Evolutionary conservation across 1,140 invertebrate species (phyloP).

Genomic region (Drosophila pseudoananassae): DNA sequence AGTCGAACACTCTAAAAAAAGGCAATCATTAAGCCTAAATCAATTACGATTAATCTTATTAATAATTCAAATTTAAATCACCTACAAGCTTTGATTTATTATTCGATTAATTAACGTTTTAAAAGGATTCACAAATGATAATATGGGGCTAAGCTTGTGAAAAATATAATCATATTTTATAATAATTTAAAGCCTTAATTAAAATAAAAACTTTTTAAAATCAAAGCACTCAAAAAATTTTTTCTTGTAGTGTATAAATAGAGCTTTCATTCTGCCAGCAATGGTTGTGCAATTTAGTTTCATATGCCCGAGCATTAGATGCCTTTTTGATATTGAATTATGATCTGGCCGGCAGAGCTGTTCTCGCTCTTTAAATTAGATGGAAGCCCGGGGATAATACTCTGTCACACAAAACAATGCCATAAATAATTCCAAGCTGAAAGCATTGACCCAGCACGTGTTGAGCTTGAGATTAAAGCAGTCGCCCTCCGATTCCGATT

Average conservation of each 20-base stretch:
- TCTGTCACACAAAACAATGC: conserved; percentile 45
- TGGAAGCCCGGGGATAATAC: conserved; percentile 38
- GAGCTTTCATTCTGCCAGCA: conserved; percentile 42
- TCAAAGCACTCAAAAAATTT: background rate
- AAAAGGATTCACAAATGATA: background rate
- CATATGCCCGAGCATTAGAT: conserved; percentile 70
- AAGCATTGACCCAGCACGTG: conserved; percentile 59
- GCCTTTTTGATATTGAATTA: conserved; percentile 77
- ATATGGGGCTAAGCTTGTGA: too few species aligned
- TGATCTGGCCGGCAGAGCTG: conserved; percentile 55
- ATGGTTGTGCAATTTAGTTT: conserved; percentile 72
- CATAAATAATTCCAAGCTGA: conserved; percentile 60
- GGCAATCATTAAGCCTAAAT: background rate
- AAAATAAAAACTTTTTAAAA: too few species aligned
- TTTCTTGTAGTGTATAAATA: conserved; percentile 25
- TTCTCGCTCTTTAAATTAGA: conserved; percentile 69
- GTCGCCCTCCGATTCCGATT: background rate
- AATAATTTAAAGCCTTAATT: too few species aligned
- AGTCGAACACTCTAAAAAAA: background rate
- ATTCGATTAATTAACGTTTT: background rate
- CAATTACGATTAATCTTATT: background rate
- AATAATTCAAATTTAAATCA: background rate
- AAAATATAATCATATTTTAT: too few species aligned
- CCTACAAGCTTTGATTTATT: background rate
- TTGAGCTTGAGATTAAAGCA: conserved; percentile 47